Evolutionary conservation across 1,140 invertebrate species (phyloP), one percentile per base, ranked within the genome.

Genomic region (Ericerus pela): DNA sequence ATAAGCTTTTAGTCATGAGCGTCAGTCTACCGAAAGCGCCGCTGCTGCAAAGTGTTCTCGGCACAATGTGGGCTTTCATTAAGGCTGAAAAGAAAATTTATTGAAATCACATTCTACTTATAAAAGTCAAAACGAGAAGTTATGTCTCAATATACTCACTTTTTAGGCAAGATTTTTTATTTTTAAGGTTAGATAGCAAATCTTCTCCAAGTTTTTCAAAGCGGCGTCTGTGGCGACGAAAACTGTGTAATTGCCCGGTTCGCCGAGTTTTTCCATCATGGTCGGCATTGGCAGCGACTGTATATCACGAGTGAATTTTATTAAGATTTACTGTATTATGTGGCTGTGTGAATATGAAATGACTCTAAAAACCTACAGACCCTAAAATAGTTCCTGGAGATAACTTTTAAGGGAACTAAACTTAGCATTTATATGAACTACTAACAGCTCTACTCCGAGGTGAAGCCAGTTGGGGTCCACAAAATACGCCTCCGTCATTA

Each of bases 41-140:
- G n/a, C n/a, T n/a, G 2, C 74, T 68, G 62, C 77, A 79, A 57
- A 79, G 67, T 2, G 75, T 72, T 60, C 73, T 72, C 10, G 73
- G 72, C 2, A 79, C 61, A 16, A 79, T 62, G 59, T 79, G 77
- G 56, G 74, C 69, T 53, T 70, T 62, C 11, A 78, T 57, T 33
- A 79, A 63, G 31, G 66, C 73, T 76, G 53, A 8, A 37, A 38
- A 38, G 27, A 22, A 12, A n/a, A n/a, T n/a, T n/a, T n/a, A n/a
- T n/a, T n/a, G n/a, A n/a, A n/a, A n/a, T n/a, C n/a, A n/a, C n/a
- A n/a, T n/a, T n/a, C n/a, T n/a, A n/a, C n/a, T n/a, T 33, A 33
- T 33, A 33, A 33, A 10, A 33, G 8, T 10, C 8, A 33, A 33
- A 33, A 33, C 8, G n/a, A n/a, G 31, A 33, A 10, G n/a, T 33